Base-by-base conservation (phyloP, 92 coral and sea anemone species). In the Galaxea fascicularis region DNA sequence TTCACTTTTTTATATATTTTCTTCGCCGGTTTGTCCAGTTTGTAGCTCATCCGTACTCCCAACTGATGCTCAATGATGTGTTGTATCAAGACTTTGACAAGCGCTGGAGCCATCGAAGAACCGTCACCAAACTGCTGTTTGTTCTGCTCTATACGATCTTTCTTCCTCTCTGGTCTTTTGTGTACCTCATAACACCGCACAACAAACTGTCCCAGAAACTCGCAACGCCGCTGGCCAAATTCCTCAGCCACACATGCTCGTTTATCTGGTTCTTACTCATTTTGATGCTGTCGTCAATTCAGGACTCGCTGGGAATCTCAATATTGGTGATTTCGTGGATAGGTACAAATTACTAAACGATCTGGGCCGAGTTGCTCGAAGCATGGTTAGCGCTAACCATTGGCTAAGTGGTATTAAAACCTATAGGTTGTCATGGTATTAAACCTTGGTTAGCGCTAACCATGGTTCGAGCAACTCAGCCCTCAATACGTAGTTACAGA, bases 41-140 rank as follows among this genome's bases (percentile, higher is more conserved):
- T 53, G 98, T 91, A 11, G 97, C 95, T 77, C 98, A 95, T 80
- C 98, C 98, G 29, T 93, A 95, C 65, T 89, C 93, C 27, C 98
- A 95, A 77, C 91, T 91, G 45, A 90, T 95, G 92, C 93, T 95
- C 54, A 95, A 95, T 84, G 82, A 91, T 3, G 95, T 95, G 14
- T 83, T 95, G 10, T 94, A 95, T 77, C 72, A 74, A 52, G 92
- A 90, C 57, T 89, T 94, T 52, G 90, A 87, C 45, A 39, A 89
- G 44, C 47, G 51, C 4, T 82, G 90, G 91, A 86, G 75, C 25
- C 60, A 92, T 31, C 89, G 86, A 6, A 71, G 88, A 16, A 41
- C 82, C 52, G n/a, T 90, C 1, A 76, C 76, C 79, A 89, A 90
- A 71, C 13, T 8, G 20, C 1, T 78, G 60, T 65, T 88, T 11